Conservation (phyloP, 2,797 vertebrate species). For the Cuculus canorus region DNA sequence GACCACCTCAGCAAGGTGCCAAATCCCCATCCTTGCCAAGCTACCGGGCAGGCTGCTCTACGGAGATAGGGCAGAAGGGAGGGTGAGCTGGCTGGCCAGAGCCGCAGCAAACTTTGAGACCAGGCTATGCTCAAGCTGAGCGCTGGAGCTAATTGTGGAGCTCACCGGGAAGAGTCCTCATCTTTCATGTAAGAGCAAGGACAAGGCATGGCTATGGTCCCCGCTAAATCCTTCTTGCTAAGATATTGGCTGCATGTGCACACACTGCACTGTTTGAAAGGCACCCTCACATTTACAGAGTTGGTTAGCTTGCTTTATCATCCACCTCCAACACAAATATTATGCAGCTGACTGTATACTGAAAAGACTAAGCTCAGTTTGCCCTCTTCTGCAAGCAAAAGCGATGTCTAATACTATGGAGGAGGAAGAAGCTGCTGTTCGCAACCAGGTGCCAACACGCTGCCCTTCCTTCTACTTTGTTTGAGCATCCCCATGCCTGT, state of each 20-base stretch:
- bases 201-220: neutral
- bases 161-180: neutral
- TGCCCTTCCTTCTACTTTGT: neutral
- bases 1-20: neutral
- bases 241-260: neutral
- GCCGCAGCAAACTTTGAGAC: accelerated
- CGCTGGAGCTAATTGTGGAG: accelerated
- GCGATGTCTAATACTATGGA: neutral
- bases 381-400: neutral
- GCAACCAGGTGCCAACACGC: neutral
- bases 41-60: neutral
- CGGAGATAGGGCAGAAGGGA: neutral
- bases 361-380: neutral
- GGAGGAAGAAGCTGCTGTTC: neutral
- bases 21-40: neutral
- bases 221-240: neutral
- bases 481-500: neutral
- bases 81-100: neutral
- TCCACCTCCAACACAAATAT: neutral
- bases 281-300: neutral
- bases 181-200: neutral
- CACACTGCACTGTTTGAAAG: neutral
- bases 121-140: neutral
- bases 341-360: neutral
- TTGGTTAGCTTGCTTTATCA: neutral